Evolutionary conservation across 2,888 invertebrate genomes (phyloP).

Genomic region (Laspeyria flexula): DNA sequence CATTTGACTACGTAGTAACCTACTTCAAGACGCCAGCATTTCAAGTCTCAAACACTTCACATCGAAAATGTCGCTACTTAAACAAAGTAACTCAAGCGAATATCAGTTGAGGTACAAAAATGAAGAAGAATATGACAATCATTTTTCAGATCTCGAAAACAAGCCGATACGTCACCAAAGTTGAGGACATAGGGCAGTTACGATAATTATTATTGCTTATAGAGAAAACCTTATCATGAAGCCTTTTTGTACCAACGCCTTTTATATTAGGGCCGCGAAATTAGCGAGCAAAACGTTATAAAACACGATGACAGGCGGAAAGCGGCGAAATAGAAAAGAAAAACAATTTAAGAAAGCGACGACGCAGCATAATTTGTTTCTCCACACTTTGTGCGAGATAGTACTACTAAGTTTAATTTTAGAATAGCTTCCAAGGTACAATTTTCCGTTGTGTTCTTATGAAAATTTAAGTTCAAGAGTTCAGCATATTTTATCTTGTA

Average conservation of each 20-base stretch:
- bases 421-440: slow-evolving; percentile 20
- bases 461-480: slow-evolving; percentile 26
- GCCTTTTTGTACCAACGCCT: slow-evolving; percentile 7
- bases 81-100: slow-evolving; percentile 22
- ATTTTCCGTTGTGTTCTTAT: slow-evolving; percentile 26
- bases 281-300: slow-evolving; percentile 1
- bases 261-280: slow-evolving; percentile 20
- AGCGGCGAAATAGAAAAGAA: slow-evolving; percentile 26
- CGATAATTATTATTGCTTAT: slow-evolving; percentile 19
- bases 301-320: slow-evolving; percentile 19
- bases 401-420: slow-evolving; percentile 29
- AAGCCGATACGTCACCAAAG: slow-evolving; percentile 20
- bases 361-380: slow-evolving; percentile 36
- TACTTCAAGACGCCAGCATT: slow-evolving; percentile 7
- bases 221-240: slow-evolving; percentile 13
- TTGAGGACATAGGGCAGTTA: slow-evolving; percentile 13
- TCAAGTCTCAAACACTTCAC: slow-evolving; percentile 12
- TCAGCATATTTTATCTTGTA: slow-evolving; percentile 15
- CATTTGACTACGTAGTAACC: slow-evolving; percentile 2
- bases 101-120: slow-evolving; percentile 18
- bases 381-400: slow-evolving; percentile 30
- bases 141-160: slow-evolving; percentile 14
- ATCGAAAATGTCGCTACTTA: slow-evolving; percentile 13
- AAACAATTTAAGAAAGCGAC: slow-evolving; percentile 40
- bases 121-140: too few species aligned